phyloP scores from a whole-genome alignment of 2,797 vertebrate species.

The Prunella strophiata region DNA sequence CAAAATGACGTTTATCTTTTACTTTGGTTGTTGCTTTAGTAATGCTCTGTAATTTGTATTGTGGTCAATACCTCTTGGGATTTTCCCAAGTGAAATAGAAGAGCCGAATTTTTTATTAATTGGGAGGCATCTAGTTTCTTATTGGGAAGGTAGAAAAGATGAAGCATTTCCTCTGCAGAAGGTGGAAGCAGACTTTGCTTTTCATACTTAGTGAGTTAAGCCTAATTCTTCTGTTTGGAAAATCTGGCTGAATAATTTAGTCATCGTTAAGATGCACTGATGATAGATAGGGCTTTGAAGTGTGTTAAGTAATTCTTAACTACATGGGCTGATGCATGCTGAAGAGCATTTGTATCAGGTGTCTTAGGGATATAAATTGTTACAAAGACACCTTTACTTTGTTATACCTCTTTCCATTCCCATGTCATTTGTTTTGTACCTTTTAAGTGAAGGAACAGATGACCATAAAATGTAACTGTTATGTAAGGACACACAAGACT shows the following conservation, averaged over 20 bases:
- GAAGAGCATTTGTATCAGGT: background rate
- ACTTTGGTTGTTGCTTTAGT: background rate
- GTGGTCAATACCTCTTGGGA: background rate
- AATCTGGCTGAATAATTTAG: background rate
- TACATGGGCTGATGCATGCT: background rate
- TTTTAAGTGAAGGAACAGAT: background rate
- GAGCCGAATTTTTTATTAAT: background rate
- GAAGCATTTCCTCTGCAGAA: background rate
- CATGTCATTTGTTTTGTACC: background rate
- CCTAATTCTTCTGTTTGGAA: background rate
- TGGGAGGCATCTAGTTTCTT: background rate
- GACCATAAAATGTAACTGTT: background rate
- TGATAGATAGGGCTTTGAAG: background rate
- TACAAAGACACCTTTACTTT: background rate
- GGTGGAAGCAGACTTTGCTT: background rate
- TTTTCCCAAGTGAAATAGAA: background rate
- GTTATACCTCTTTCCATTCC: background rate
- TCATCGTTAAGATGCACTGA: accelerated
- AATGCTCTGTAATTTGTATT: background rate
- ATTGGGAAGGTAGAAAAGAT: background rate
- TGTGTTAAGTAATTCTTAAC: background rate
- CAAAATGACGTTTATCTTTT: background rate
- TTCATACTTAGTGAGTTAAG: background rate
- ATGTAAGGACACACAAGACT: background rate
- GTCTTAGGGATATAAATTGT: background rate